Percentiles rank a stretch among this genome's conserved stretches.
Conservation (phyloP, 2,113 vertebrate species). For the Pangasianodon hypophthalmus region DNA sequence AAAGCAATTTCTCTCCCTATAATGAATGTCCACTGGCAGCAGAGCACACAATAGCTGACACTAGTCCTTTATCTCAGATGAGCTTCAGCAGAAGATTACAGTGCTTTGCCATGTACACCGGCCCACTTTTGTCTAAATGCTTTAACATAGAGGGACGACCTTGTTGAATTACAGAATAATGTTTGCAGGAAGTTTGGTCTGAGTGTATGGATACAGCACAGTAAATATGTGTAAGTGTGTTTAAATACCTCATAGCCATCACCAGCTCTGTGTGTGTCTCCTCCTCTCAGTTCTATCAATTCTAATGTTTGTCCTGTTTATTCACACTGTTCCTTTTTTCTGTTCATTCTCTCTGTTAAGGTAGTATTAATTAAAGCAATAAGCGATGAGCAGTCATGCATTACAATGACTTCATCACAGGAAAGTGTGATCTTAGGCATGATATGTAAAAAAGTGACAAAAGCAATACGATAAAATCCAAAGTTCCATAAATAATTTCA, state of each 20-base stretch:
- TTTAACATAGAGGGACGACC: conserved; percentile 27
- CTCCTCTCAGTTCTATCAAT: background rate
- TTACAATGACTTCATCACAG: background rate
- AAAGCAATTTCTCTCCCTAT: conserved; percentile 5
- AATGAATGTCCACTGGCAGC: conserved; percentile 20
- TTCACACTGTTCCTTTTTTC: background rate
- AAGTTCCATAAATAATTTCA: background rate
- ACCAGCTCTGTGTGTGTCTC: background rate
- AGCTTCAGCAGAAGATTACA: conserved; percentile 27
- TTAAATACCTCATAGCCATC: background rate
- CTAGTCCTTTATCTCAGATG: conserved; percentile 30
- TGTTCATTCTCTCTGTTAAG: background rate
- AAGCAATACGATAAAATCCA: background rate
- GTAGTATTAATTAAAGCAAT: background rate
- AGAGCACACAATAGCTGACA: conserved; percentile 41
- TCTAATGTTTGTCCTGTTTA: background rate
- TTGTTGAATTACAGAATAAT: conserved; percentile 26
- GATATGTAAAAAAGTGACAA: background rate
- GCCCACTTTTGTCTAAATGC: conserved; percentile 5
- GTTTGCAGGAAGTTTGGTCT: background rate
- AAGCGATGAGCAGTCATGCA: background rate
- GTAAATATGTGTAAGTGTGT: background rate
- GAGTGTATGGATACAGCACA: background rate
- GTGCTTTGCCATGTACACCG: background rate
- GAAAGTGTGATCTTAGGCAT: background rate